Percentiles rank a stretch among this genome's conserved stretches.
Evolutionary conservation across 2,888 invertebrate species (phyloP).

Genomic region (Spodoptera exigua): DNA sequence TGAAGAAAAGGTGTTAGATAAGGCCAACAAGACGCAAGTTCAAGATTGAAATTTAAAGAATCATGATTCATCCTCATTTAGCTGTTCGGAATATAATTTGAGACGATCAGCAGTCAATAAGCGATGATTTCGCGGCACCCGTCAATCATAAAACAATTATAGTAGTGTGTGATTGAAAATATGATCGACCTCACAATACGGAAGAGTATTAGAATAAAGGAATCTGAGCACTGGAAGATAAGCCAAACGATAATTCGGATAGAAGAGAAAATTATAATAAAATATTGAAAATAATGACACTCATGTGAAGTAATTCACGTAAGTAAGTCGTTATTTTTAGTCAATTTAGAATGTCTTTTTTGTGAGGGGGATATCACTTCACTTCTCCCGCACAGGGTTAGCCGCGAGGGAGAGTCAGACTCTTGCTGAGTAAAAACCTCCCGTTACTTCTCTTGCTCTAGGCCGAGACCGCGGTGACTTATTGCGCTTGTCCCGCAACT

Average conservation of each 20-base stretch:
- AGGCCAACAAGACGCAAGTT: background rate
- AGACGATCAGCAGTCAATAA: conserved; percentile 40
- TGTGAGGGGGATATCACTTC: too few species aligned
- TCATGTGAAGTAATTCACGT: too few species aligned
- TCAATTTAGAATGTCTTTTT: too few species aligned
- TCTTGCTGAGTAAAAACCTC: too few species aligned
- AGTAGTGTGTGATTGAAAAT: conserved; percentile 38
- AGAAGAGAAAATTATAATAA: too few species aligned
- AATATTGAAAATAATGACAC: too few species aligned
- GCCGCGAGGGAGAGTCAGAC: too few species aligned
- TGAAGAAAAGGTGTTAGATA: background rate
- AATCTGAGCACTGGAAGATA: conserved; percentile 7
- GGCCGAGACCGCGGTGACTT: too few species aligned
- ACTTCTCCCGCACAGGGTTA: too few species aligned
- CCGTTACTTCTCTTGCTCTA: too few species aligned
- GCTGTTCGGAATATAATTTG: conserved; percentile 31
- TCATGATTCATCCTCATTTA: conserved; percentile 36
- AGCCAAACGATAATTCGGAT: conserved; percentile 8
- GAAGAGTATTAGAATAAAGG: conserved; percentile 38
- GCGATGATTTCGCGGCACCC: conserved; percentile 40
- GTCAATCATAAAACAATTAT: conserved; percentile 52
- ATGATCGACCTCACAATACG: conserved; percentile 31
- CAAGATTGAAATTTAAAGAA: conserved; percentile 11
- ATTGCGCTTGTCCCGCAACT: too few species aligned
- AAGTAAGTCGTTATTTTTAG: too few species aligned